phyloP scores from a whole-genome alignment of 1,140 invertebrate genomes.

The roundworm (Caenorhabditis elegans) region DNA sequence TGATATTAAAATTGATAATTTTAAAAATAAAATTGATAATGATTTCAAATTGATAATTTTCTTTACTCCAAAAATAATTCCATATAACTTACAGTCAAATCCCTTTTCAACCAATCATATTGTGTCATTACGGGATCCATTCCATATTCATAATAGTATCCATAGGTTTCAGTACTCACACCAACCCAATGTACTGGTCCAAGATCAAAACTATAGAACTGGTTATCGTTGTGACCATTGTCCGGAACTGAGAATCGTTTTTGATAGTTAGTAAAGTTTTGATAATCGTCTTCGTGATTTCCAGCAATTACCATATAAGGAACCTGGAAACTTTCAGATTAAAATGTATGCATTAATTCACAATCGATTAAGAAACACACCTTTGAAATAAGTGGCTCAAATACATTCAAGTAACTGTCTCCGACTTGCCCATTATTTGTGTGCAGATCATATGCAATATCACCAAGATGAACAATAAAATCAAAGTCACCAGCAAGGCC shows the following conservation, averaged over 20 bases:
- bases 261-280: constrained; percentile 61
- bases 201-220: constrained; percentile 73
- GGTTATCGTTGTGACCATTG: constrained; percentile 63
- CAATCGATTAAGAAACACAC: constrained; percentile 6
- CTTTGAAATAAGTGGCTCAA: constrained; percentile 65
- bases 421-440: constrained; percentile 63
- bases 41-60: background rate
- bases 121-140: constrained; percentile 80
- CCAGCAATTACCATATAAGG: constrained; percentile 69
- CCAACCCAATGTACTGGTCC: constrained; percentile 88
- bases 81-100: constrained; percentile 71
- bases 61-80: background rate
- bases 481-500: constrained; percentile 50
- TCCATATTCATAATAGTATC: constrained; percentile 80
- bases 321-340: too few species aligned
- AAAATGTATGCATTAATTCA: too few species aligned
- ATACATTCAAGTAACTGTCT: constrained; percentile 66
- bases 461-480: constrained; percentile 59
- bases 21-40: background rate
- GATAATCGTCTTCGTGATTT: constrained; percentile 67
- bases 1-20: too few species aligned
- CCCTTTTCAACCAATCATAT: constrained; percentile 83
- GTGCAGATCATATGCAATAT: constrained; percentile 68
- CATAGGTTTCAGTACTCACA: constrained; percentile 91
- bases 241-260: constrained; percentile 67